Conservation (phyloP, 2,797 vertebrate genomes). For the Chanos chanos region DNA sequence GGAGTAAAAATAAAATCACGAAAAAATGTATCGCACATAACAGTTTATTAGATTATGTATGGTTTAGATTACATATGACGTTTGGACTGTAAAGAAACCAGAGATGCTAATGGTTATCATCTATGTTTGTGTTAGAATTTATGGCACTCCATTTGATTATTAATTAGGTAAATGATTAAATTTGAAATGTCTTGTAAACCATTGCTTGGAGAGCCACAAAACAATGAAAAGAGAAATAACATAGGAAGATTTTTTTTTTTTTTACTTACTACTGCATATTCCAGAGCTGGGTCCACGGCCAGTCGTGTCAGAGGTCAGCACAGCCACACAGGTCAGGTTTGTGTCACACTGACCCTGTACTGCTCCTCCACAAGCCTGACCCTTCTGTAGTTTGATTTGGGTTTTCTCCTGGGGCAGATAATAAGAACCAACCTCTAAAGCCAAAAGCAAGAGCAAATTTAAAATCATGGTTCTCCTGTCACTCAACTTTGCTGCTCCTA, state of each 20-base stretch:
- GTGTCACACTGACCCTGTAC: not conserved
- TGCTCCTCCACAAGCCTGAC: not conserved
- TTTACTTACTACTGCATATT: slow-evolving; percentile 2
- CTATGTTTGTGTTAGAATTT: too few species aligned
- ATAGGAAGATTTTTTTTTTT: not conserved
- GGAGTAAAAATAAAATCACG: not conserved
- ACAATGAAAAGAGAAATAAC: not conserved
- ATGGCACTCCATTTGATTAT: too few species aligned
- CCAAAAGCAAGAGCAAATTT: not conserved
- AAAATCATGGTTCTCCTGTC: not conserved
- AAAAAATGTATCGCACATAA: too few species aligned
- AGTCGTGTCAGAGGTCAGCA: too few species aligned
- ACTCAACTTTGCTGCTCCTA: not conserved
- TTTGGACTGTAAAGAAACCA: too few species aligned
- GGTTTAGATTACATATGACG: too few species aligned
- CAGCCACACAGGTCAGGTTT: slow-evolving; percentile 5
- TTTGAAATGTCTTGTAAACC: too few species aligned
- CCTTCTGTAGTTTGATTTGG: not conserved
- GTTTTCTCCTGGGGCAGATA: not conserved
- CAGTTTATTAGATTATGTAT: too few species aligned
- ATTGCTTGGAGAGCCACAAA: not conserved
- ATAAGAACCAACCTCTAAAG: not conserved
- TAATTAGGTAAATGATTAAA: too few species aligned
- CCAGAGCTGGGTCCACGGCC: not conserved
- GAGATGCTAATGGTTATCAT: too few species aligned